These are phyloP conservation scores for Hypotaenidia philippensis DNA, from an alignment of 2,797 vertebrate genomes.

Conservation along the genomic window DNA sequence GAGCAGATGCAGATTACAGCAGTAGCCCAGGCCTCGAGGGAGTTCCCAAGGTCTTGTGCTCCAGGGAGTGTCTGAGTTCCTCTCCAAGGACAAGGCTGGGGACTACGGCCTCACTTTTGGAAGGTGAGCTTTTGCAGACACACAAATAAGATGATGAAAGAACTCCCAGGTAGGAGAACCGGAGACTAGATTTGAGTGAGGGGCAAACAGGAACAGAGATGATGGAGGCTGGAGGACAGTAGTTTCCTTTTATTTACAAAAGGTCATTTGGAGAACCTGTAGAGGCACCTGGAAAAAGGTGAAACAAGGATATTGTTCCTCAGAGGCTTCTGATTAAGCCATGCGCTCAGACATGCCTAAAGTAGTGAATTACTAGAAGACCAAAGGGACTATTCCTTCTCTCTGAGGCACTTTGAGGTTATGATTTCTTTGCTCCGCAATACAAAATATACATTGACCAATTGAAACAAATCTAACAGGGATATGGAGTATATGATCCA, in stretches of 20 bases:
- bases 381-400: background rate
- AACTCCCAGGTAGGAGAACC: background rate
- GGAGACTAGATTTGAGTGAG: background rate
- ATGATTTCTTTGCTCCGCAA: background rate
- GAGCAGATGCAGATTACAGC: background rate
- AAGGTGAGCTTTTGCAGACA: background rate
- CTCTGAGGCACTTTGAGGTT: background rate
- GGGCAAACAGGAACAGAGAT: background rate
- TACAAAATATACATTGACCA: background rate
- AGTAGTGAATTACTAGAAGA: background rate
- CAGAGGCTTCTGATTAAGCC: background rate
- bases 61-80: background rate
- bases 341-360: background rate
- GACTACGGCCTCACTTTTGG: background rate
- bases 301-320: background rate
- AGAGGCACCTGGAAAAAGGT: background rate
- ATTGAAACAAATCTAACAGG: background rate
- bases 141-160: background rate
- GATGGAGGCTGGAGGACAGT: background rate
- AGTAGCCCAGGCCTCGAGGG: rapidly evolving
- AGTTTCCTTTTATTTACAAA: background rate
- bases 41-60: background rate
- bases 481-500: background rate
- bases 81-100: background rate
- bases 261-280: background rate